These are phyloP conservation scores for Apogon hyalosoma DNA, from an alignment of 2,797 vertebrate species.

Conservation along the genomic window DNA sequence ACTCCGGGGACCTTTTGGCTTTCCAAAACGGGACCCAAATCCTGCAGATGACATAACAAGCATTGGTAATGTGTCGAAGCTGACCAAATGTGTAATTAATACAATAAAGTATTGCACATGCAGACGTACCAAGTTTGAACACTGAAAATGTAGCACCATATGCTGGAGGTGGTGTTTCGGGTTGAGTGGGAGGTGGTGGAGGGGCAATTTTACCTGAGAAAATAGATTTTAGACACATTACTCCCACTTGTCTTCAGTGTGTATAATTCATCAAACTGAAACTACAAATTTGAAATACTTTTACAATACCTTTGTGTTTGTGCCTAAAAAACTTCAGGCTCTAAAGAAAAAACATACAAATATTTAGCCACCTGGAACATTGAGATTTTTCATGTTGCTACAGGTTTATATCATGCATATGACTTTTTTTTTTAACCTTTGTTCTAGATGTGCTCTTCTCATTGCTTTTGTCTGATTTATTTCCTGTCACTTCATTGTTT, in stretches of 20 bases:
- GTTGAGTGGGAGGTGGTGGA: slow-evolving; percentile 31
- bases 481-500: slow-evolving; percentile 38
- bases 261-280: background rate
- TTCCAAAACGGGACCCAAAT: slow-evolving; percentile 83
- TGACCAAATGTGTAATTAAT: background rate
- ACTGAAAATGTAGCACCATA: slow-evolving; percentile 29
- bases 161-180: slow-evolving; percentile 44
- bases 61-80: background rate
- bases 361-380: background rate
- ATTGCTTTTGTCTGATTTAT: slow-evolving; percentile 45
- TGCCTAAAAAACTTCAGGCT: slow-evolving; percentile 80
- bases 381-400: background rate
- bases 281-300: slow-evolving; percentile 48
- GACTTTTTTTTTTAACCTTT: slow-evolving; percentile 67
- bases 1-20: slow-evolving; percentile 85
- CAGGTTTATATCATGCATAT: rapidly evolving
- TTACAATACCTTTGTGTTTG: slow-evolving; percentile 70
- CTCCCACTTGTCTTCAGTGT: background rate
- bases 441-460: slow-evolving; percentile 70
- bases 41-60: slow-evolving; percentile 56
- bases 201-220: slow-evolving; percentile 68
- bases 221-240: slow-evolving; percentile 13
- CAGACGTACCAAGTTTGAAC: slow-evolving; percentile 77
- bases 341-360: slow-evolving; percentile 52
- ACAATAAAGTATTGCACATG: background rate